These are phyloP conservation scores for Amphiprion percula DNA, from an alignment of 2,113 vertebrate genomes.

Conservation along the genomic window DNA sequence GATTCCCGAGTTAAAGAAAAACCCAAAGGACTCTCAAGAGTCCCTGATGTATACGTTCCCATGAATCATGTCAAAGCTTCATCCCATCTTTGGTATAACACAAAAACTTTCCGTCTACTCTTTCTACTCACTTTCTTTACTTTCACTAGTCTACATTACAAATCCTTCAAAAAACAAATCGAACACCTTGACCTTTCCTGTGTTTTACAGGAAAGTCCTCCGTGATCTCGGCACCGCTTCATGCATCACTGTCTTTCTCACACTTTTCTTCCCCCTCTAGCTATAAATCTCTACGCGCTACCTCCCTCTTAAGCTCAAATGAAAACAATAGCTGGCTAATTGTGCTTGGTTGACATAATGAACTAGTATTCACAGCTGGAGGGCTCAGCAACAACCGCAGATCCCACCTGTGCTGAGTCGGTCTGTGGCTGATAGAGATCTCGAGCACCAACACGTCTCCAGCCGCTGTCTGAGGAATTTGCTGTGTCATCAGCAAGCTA, in stretches of 20 bases:
- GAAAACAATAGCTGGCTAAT: constrained; percentile 79
- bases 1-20: constrained; percentile 46
- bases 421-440: constrained; percentile 66
- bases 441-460: constrained; percentile 76
- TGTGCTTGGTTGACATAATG: constrained; percentile 74
- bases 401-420: constrained; percentile 76
- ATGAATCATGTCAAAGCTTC: constrained; percentile 52
- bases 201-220: constrained; percentile 60
- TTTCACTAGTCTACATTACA: constrained; percentile 69
- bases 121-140: constrained; percentile 74
- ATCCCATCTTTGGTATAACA: constrained; percentile 69
- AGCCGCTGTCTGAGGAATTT: constrained; percentile 72
- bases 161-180: constrained; percentile 48
- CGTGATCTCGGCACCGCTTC: constrained; percentile 45
- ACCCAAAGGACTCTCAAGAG: constrained; percentile 15
- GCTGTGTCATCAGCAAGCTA: constrained; percentile 72
- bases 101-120: constrained; percentile 66
- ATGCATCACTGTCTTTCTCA: constrained; percentile 57
- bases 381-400: constrained; percentile 56
- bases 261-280: constrained; percentile 53
- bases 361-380: constrained; percentile 76
- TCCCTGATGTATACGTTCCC: constrained; percentile 25
- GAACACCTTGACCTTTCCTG: constrained; percentile 41
- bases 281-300: constrained; percentile 55
- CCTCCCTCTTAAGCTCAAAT: constrained; percentile 61